Base-by-base conservation (phyloP, 2,888 invertebrate species). In the Melanostoma scalare region DNA sequence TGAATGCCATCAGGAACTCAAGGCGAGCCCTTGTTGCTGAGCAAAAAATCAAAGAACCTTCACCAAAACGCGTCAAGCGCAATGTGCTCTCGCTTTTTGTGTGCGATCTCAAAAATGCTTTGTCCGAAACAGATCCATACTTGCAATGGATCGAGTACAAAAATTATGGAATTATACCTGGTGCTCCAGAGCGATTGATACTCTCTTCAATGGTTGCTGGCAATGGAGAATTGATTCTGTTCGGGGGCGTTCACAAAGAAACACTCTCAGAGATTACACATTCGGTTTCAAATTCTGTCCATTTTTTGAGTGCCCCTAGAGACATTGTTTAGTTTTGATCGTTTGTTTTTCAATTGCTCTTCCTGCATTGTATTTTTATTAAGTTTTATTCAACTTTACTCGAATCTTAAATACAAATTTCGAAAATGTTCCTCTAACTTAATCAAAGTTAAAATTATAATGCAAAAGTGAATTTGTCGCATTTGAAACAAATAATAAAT, bases 201-300 rank as follows among this genome's bases (percentile, higher is more conserved):
- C 93, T 98, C 88, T 98, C 98, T 89, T 96, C 97, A 40, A 93
- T 98, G 87, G 95, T 97, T 4, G 94, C 95, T 85, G 98, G 98
- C 9, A 95, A 97, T 89, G 97, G 97, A 8, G 98, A 99, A 92
- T 91, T 99, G 36, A 95, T 99, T 68, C 95, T 99, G 93, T 98
- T 99, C 92, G 98, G 98, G n/a, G 99, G 98, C 75, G 96, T 98
- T 86, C 95, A 96, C 87, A 96, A 96, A 90, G 96, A 96, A 89
- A 93, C 94, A 81, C 90, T 94, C 82, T 94, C 94, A 88, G 90
- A 90, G 80, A 90, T 91, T 72, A 94, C 94, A 87, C 94, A 94
- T 89, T 94, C 94, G 91, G 95, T 96, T 88, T 95, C 96, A 48
- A 96, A 96, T 92, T 94, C 95, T 73, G 91, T 96, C 88, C 94